phyloP scores from a whole-genome alignment of 2,113 vertebrate species.

The Albula goreensis region DNA sequence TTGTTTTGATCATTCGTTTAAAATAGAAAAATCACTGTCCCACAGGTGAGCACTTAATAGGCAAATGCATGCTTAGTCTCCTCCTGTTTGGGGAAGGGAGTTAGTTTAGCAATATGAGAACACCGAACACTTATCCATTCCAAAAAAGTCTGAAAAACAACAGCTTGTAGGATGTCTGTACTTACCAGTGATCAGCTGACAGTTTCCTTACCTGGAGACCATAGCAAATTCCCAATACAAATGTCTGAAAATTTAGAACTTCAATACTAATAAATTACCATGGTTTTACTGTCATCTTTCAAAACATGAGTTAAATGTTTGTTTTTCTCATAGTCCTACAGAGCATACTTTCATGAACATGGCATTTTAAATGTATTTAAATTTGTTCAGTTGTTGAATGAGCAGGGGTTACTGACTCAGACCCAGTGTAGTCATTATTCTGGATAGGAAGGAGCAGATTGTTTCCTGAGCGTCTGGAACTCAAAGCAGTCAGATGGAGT shows the following conservation, averaged over 20 bases:
- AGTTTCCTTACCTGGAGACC: neutral
- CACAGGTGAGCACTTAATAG: neutral
- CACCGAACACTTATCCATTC: neutral
- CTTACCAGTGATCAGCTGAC: neutral
- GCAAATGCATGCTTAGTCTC: neutral
- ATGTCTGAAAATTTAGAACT: neutral
- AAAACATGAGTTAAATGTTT: neutral
- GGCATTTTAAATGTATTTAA: neutral
- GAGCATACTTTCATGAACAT: neutral
- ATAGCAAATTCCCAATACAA: neutral
- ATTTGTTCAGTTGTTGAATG: neutral
- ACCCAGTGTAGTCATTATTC: slow-evolving; percentile 3
- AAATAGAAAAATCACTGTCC: neutral
- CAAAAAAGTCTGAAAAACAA: no score
- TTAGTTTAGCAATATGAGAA: neutral
- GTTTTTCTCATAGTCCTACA: neutral
- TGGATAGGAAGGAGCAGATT: slow-evolving; percentile 5
- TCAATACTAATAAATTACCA: neutral
- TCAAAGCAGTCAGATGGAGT: slow-evolving; percentile 22
- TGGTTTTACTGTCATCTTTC: neutral
- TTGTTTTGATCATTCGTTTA: neutral
- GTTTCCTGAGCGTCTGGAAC: slow-evolving; percentile 30
- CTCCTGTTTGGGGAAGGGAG: neutral
- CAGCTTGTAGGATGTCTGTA: no score
- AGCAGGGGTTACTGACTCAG: neutral